phyloP scores from a whole-genome alignment of 2,113 vertebrate genomes.

The Perccottus glenii region DNA sequence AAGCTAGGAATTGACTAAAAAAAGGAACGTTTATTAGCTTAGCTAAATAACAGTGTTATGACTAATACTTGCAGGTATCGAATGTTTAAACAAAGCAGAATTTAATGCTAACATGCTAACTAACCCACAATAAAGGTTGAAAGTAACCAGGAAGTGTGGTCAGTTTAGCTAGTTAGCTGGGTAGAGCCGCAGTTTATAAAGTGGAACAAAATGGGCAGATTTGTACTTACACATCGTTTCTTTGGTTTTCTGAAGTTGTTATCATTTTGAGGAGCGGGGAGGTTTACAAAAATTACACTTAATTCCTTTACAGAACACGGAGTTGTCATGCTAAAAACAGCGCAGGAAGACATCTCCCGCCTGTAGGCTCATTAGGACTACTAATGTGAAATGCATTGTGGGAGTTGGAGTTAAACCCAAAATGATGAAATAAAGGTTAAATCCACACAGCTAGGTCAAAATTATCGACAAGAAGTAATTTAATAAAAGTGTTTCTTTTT shows the following conservation, averaged over 20 bases:
- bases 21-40: too few relatives aligned
- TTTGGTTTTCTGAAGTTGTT: conserved; percentile 38
- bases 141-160: background rate
- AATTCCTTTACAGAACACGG: too few relatives aligned
- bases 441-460: too few relatives aligned
- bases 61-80: too few relatives aligned
- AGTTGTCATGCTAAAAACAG: background rate
- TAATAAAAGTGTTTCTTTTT: too few relatives aligned
- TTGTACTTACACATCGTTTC: conserved; percentile 41
- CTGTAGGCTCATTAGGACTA: background rate
- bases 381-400: conserved; percentile 40
- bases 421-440: background rate
- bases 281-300: background rate
- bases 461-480: too few relatives aligned
- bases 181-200: background rate
- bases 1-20: too few relatives aligned
- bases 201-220: background rate
- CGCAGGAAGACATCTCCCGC: conserved; percentile 34
- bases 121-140: too few relatives aligned
- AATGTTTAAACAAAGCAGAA: too few relatives aligned
- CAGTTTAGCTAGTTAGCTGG: conserved; percentile 27
- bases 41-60: too few relatives aligned
- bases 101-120: too few relatives aligned
- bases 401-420: conserved; percentile 30
- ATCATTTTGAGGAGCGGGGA: conserved; percentile 26